Evolutionary conservation across 2,888 invertebrate genomes (phyloP).

Genomic region (Automeris io): DNA sequence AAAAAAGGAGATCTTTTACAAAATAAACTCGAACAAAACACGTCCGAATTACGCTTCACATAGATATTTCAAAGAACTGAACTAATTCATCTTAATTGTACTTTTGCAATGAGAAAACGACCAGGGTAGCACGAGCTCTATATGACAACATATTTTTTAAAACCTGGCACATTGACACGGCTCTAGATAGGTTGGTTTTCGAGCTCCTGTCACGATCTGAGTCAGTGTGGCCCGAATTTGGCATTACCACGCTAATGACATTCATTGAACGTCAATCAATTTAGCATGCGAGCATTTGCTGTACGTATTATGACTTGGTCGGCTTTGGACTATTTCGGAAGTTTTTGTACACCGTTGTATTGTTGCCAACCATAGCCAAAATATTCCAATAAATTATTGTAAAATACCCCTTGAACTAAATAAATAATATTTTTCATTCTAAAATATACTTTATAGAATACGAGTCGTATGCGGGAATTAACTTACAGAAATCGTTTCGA

Average conservation of each 20-base stretch:
- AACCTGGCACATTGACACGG: conserved; percentile 17
- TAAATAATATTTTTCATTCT: no score
- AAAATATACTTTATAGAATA: no score
- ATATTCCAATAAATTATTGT: no score
- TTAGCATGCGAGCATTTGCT: conserved; percentile 52
- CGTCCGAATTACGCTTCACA: conserved; percentile 14
- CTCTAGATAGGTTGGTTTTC: conserved; percentile 23
- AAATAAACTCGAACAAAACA: conserved; percentile 13
- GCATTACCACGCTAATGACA: conserved; percentile 55
- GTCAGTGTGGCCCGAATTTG: conserved; percentile 44
- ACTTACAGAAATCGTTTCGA: no score
- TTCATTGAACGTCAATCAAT: conserved; percentile 63
- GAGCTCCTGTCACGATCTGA: conserved; percentile 38
- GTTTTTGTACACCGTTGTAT: background rate
- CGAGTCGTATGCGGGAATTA: no score
- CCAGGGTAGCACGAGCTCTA: conserved; percentile 23
- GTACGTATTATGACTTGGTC: conserved; percentile 38
- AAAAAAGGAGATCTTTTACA: conserved; percentile 3
- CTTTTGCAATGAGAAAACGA: conserved; percentile 22
- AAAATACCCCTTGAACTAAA: no score
- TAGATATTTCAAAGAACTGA: conserved; percentile 22
- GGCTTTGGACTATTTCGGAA: conserved; percentile 3
- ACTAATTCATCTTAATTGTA: conserved; percentile 52
- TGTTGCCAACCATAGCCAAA: no score
- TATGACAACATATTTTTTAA: conserved; percentile 8